A percentile compares a stretch with the other conserved stretches of the same genome.
Conservation (phyloP, 2,888 invertebrate genomes). For the Zhuqinia jingwanae region DNA sequence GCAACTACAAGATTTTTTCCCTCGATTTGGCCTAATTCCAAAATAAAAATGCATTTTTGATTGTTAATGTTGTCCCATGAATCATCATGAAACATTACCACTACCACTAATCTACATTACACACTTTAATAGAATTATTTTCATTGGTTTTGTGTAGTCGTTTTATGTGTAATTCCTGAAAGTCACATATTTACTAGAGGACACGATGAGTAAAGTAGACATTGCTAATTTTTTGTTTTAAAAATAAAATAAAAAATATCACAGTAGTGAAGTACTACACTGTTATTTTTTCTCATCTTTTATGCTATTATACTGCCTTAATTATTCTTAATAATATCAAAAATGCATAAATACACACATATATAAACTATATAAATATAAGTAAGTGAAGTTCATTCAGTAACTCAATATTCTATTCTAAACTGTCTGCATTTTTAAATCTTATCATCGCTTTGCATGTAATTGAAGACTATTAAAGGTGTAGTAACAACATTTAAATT, state of each 20-base stretch:
- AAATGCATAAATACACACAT: too few relatives aligned
- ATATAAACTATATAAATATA: too few relatives aligned
- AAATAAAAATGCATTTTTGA: background rate
- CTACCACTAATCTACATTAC: background rate
- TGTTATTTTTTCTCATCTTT: too few relatives aligned
- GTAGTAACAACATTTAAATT: background rate
- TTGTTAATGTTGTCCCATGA: background rate
- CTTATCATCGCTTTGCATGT: background rate
- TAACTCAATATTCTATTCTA: too few relatives aligned
- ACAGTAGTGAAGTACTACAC: too few relatives aligned
- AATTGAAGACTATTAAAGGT: background rate
- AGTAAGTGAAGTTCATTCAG: too few relatives aligned
- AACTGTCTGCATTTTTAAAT: background rate
- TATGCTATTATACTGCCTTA: too few relatives aligned
- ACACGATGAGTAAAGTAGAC: background rate
- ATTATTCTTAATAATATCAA: too few relatives aligned
- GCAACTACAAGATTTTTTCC: too few relatives aligned
- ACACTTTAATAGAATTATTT: background rate
- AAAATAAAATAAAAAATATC: too few relatives aligned
- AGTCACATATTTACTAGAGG: background rate
- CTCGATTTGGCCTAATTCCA: conserved; percentile 56
- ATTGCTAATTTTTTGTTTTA: background rate
- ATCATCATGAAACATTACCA: conserved; percentile 12
- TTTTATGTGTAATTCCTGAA: background rate
- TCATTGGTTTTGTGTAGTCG: background rate